These are phyloP conservation scores for Ecliptopera silaceata DNA, from an alignment of 2,888 invertebrate species.

Conservation along the genomic window DNA sequence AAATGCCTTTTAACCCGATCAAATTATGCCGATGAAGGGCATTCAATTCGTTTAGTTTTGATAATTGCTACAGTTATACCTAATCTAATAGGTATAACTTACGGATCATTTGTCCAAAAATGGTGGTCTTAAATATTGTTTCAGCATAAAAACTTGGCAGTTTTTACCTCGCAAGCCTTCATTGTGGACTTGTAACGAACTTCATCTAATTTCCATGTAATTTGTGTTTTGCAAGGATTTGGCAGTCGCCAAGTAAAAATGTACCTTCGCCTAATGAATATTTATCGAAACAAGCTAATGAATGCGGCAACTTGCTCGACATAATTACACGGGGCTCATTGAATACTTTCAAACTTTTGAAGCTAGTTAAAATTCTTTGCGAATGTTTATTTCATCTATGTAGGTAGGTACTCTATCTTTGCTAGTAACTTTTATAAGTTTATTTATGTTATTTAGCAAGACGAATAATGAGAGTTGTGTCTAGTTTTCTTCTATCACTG, in stretches of 20 bases:
- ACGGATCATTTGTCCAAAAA: too few relatives aligned
- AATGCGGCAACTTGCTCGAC: constrained; percentile 67
- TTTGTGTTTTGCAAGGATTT: constrained; percentile 62
- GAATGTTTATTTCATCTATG: constrained; percentile 24
- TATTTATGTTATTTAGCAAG: too few relatives aligned
- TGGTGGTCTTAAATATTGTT: too few relatives aligned
- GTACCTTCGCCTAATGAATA: constrained; percentile 64
- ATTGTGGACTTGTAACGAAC: constrained; percentile 54
- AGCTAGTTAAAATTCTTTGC: constrained; percentile 62
- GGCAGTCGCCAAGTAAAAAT: constrained; percentile 59
- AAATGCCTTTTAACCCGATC: too few relatives aligned
- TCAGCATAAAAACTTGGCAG: constrained; percentile 39
- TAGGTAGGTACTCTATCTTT: constrained; percentile 1
- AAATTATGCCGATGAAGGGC: too few relatives aligned
- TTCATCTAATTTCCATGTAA: constrained; percentile 69
- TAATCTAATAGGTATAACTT: too few relatives aligned
- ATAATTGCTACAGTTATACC: too few relatives aligned
- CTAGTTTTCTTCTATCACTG: too few relatives aligned
- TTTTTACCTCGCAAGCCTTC: constrained; percentile 41
- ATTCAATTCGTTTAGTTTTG: too few relatives aligned
- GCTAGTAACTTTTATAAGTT: constrained; percentile 3
- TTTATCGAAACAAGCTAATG: constrained; percentile 69
- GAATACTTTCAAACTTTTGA: constrained; percentile 64
- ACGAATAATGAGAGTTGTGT: too few relatives aligned
- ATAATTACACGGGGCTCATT: constrained; percentile 71